phyloP scores from a whole-genome alignment of 2,113 vertebrate species.

The Cyphomyrus plagiostoma region DNA sequence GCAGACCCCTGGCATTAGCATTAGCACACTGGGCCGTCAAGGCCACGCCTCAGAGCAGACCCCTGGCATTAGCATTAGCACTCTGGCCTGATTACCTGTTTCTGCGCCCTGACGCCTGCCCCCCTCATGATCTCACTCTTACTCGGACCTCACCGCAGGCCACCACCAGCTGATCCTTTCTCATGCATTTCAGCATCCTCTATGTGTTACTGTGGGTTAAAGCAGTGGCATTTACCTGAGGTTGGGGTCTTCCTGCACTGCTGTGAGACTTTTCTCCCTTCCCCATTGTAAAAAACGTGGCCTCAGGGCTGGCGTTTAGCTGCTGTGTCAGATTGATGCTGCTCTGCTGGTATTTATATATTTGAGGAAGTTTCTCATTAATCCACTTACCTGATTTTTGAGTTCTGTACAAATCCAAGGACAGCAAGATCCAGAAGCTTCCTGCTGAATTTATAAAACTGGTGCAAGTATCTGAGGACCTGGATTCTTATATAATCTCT shows the following conservation, averaged over 20 bases:
- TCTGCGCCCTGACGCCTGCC: no score
- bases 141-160: no score
- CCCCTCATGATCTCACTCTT: no score
- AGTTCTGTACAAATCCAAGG: background rate
- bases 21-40: no score
- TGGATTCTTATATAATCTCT: background rate
- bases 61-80: background rate
- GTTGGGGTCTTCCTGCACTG: no score
- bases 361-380: background rate
- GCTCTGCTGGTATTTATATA: background rate
- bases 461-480: background rate
- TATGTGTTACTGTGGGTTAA: no score
- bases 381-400: background rate
- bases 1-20: no score
- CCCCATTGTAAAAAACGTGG: background rate
- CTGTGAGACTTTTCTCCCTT: background rate
- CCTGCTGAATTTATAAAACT: background rate
- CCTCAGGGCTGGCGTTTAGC: background rate
- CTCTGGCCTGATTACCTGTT: background rate
- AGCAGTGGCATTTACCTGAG: no score
- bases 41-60: no score
- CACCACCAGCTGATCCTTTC: no score
- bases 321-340: background rate
- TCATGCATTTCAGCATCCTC: no score
- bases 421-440: background rate